phyloP scores from a whole-genome alignment of 2,797 vertebrate genomes.

The Tangara arthus region DNA sequence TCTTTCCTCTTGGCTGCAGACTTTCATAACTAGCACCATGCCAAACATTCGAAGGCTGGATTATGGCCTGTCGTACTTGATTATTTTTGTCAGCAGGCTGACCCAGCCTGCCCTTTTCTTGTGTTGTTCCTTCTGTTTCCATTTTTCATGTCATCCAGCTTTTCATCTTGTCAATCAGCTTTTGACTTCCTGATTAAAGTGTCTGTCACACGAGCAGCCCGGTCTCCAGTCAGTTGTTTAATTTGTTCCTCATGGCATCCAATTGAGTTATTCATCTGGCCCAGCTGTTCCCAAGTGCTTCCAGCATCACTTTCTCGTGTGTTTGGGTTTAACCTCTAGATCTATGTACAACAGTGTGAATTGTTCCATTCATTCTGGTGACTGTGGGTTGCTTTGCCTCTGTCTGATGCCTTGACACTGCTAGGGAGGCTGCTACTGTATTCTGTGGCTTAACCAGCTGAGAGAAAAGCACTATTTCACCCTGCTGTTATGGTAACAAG shows the following conservation, averaged over 20 bases:
- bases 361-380: constrained; percentile 77
- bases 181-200: constrained; percentile 87
- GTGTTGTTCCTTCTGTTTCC: constrained; percentile 85
- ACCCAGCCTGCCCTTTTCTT: constrained; percentile 81
- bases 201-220: constrained; percentile 81
- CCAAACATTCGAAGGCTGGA: constrained; percentile 80
- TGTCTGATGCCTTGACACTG: constrained; percentile 61
- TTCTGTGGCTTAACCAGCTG: constrained; percentile 42
- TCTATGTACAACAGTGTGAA: constrained; percentile 76
- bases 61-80: constrained; percentile 83
- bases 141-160: constrained; percentile 86
- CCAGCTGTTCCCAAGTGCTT: constrained; percentile 84
- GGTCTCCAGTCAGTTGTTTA: constrained; percentile 82
- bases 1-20: constrained; percentile 78
- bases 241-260: constrained; percentile 86
- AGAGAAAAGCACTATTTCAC: constrained; percentile 57
- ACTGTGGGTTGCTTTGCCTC: constrained; percentile 65
- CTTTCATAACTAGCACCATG: constrained; percentile 77
- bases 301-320: constrained; percentile 79
- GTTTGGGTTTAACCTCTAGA: constrained; percentile 83
- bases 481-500: constrained; percentile 67
- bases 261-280: constrained; percentile 83
- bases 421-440: constrained; percentile 57
- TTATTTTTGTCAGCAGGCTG: constrained; percentile 85
- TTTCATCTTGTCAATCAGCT: constrained; percentile 87